Evolutionary conservation across 1,140 invertebrate species (phyloP).

Genomic region (Dysdera silvatica): DNA sequence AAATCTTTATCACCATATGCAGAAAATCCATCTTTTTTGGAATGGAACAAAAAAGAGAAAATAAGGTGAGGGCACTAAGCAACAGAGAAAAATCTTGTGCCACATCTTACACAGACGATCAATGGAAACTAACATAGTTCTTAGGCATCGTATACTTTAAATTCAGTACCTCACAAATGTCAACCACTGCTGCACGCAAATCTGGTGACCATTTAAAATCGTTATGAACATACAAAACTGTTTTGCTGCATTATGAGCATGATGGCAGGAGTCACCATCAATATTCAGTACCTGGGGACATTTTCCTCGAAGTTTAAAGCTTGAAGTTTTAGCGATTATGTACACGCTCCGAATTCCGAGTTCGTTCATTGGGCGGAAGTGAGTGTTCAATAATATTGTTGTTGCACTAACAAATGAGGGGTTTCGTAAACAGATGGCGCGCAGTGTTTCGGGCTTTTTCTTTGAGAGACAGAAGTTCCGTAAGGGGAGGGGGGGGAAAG

Average conservation of each 20-base stretch:
- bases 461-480: no score
- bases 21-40: not conserved
- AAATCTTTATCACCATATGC: not conserved
- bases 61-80: constrained; percentile 27
- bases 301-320: constrained; percentile 24
- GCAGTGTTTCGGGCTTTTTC: no score
- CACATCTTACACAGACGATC: constrained; percentile 35
- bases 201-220: constrained; percentile 37
- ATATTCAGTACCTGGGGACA: constrained; percentile 35
- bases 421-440: no score
- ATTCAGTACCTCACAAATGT: constrained; percentile 32
- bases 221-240: constrained; percentile 31
- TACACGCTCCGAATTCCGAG: no score
- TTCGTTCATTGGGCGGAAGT: no score
- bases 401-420: no score
- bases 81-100: constrained; percentile 14
- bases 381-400: no score
- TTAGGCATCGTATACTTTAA: constrained; percentile 33
- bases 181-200: constrained; percentile 21
- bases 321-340: no score
- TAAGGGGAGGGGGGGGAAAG: no score
- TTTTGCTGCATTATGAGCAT: constrained; percentile 33
- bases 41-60: constrained; percentile 29
- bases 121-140: constrained; percentile 29
- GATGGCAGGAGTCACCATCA: constrained; percentile 37